Base-by-base conservation (phyloP, 2,888 invertebrate genomes). In the Heliconius ethilla region DNA sequence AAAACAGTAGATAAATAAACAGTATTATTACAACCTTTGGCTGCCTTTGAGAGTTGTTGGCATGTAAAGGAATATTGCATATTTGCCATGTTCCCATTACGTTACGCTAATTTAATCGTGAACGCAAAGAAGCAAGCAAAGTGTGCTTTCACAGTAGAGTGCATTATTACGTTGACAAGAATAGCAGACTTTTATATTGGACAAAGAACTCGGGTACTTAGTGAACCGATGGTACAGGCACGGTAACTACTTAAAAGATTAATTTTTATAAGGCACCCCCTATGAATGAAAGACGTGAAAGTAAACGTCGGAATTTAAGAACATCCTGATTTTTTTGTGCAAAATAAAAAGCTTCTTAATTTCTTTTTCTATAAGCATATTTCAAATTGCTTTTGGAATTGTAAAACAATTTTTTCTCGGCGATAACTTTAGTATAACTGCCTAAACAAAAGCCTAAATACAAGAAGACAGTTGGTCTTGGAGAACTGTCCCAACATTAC, bases 151-250 rank as follows among this genome's bases (percentile, higher is more conserved):
- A 77, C 70, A 78, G 81, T 75, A 80, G 75, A 81, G 81, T 83
- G 81, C 82, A 83, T 83, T 83, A 84, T 83, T 83, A 81, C 82
- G 80, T 79, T 70, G 79, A 83, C 81, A 82, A 81, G 83, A 80
- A 83, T 73, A 81, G 79, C 75, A 74, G 79, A 81, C 78, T 87
- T 51, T 51, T 85, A 87, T 87, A 89, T 89, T 90, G 87, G 87
- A 88, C 87, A 87, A 89, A 87, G 87, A 86, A 83, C 81, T 83
- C 78, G 75, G 78, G 73, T 82, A 80, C 82, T 80, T 79, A 74
- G 76, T 75, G 74, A 78, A 76, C 76, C 66, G 70, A 77, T 73
- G 72, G 75, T 78, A 75, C 63, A 29, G 66, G 77, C 55, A 79
- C 63, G 75, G 75, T 45, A 76, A 77, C 79, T 81, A 77, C 77